Evolutionary conservation across 2,888 invertebrate genomes (phyloP), one percentile per base, ranked within the genome.

Genomic region (Schizaphis graminum): DNA sequence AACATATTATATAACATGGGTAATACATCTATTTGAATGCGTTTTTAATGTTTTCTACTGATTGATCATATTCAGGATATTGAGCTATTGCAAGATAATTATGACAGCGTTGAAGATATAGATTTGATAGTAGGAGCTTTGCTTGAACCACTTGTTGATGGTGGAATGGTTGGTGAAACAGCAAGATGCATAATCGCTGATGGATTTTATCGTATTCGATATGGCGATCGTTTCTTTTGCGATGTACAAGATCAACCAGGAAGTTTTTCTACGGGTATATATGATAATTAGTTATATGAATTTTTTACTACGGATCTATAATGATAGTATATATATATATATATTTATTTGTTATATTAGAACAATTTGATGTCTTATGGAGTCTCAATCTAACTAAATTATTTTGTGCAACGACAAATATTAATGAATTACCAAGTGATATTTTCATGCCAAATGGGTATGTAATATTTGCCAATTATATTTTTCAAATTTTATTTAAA

Each of bases 51-150:
- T 67, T 67, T 67, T 16, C 16, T 67, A 67, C 67, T n/a, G 16
- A 67, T 67, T 67, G 5, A 56, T 57, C 5, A 87, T 93, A 95
- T 95, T 10, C 95, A 92, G 92, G 87, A 87, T 1, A 3, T 87
- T 35, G 16, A 0, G 2, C 13, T 61, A 47, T 21, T 87, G 47
- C 0, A 87, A 49, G 11, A 24, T 0, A 95, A 97, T 0, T 98
- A 98, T 96, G 97, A 97, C 94, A 96, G 96, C 85, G 97, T 97
- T 0, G 97, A 98, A 93, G 99, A 99, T 96, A 98, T 99, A 88
- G 99, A 99, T 96, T 96, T 99, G 93, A 99, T 99, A 98, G 98
- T 98, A 35, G 99, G 98, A 92, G 99, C 98, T 91, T 98, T 99
- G 28, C 98, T 98, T 0, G 99, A 99, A 96, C 97, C 97, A 95